Conservation (phyloP, 2,113 vertebrate genomes). For the Lampris incognitus region DNA sequence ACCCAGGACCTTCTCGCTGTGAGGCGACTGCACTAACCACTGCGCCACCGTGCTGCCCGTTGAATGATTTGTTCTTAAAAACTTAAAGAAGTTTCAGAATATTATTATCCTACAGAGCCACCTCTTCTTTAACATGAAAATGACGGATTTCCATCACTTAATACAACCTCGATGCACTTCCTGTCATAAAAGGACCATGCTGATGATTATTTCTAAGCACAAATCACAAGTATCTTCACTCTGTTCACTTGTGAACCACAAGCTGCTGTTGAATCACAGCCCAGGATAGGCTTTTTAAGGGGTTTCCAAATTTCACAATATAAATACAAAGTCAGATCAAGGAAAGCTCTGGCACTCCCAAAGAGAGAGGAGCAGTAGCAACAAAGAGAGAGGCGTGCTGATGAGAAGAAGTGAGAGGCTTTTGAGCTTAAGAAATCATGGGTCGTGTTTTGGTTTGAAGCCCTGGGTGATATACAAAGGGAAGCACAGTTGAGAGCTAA, state of each 20-base stretch:
- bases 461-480: background rate
- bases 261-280: background rate
- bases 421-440: background rate
- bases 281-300: background rate
- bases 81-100: too few species aligned
- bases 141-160: too few species aligned
- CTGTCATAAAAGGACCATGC: background rate
- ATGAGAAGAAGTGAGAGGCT: conserved; percentile 1
- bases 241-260: background rate
- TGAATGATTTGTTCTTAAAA: too few species aligned
- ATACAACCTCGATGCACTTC: too few species aligned
- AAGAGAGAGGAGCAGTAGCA: background rate
- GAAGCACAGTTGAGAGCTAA: conserved; percentile 15
- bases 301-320: too few species aligned
- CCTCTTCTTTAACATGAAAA: too few species aligned
- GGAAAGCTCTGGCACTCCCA: background rate
- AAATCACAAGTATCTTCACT: background rate
- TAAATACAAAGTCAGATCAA: background rate
- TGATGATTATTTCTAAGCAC: background rate
- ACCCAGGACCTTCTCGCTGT: too few species aligned
- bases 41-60: too few species aligned
- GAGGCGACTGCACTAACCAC: too few species aligned
- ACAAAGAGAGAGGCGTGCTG: background rate
- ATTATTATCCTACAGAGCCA: too few species aligned
- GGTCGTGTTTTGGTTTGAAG: conserved; percentile 21